These are phyloP conservation scores for Mizuhopecten yessoensis DNA, from an alignment of 1,140 invertebrate genomes.

Conservation along the genomic window DNA sequence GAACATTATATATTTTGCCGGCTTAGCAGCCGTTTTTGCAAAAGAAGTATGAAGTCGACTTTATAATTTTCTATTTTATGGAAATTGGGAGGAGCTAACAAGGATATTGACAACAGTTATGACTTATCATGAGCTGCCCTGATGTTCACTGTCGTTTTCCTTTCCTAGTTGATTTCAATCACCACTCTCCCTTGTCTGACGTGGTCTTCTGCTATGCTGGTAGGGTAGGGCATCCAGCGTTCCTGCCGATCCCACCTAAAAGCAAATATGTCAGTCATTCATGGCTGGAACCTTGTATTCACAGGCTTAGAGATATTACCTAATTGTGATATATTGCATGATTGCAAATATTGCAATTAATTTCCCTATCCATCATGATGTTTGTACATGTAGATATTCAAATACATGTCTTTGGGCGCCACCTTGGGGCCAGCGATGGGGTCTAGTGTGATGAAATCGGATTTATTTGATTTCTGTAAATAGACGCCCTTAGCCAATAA, in stretches of 20 bases:
- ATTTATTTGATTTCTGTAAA: background rate
- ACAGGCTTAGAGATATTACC: background rate
- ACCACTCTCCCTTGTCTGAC: too few species aligned
- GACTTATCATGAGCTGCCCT: too few species aligned
- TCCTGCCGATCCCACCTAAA: background rate
- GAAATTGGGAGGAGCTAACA: too few species aligned
- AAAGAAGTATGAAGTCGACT: too few species aligned
- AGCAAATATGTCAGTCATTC: background rate
- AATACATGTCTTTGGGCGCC: background rate
- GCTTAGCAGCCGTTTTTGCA: too few species aligned
- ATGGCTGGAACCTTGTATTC: background rate
- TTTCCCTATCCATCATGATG: constrained; percentile 24
- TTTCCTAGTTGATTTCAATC: too few species aligned
- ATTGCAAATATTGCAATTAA: constrained; percentile 33
- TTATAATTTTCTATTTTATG: too few species aligned
- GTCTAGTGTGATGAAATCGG: background rate
- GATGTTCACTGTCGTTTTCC: too few species aligned
- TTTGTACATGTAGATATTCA: constrained; percentile 21
- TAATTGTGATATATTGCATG: constrained; percentile 28
- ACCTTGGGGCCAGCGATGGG: background rate
- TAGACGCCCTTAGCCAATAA: background rate
- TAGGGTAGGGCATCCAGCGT: background rate
- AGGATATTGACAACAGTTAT: too few species aligned
- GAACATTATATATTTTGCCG: too few species aligned
- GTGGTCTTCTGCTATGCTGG: background rate